Base-by-base conservation (phyloP, 2,797 vertebrate genomes). In the Mormyrus hasselquistii region DNA sequence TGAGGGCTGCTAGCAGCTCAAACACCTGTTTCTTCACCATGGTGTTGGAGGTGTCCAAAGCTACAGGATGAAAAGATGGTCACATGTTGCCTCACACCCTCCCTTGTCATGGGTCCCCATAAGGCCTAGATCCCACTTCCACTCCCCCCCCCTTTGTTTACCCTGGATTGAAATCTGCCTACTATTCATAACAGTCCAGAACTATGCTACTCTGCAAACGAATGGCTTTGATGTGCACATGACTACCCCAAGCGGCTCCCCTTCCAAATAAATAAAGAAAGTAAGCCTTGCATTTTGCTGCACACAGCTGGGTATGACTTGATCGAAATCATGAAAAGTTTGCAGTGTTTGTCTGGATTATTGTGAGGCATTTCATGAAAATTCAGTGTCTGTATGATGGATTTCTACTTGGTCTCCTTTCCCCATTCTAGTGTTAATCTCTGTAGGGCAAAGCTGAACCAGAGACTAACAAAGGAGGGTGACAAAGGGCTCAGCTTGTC, bases 1-100 rank as follows among this genome's bases (percentile, higher is more conserved):
- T 98, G 91, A 99, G 96, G 49, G 98, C 99, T 0, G 99, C 98
- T 50, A 99, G 94, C 49, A 99, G 96, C 92, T 99, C 99, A 94
- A 98, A 99, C 91, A 99, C 98, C 93, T 99, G 99, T 94, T 97
- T 99, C 95, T 99, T 99, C 91, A 99, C 99, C 98, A 99, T 99
- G 52, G 97, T 96, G 88, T 99, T 99, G 47, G 98, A 97, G 0
- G 99, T 99, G 93, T 99, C 98, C 94, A 99, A 93, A 38, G 98
- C 99, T 99, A 94, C 4, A 91, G 50, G 91, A 55, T 29, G 25
- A 29, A 89, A 90, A 12, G 53, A 73, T n/a, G 34, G 25, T 87
- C 86, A 87, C 14, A 59, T n/a, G 41, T 49, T 29, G 19, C 49
- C 22, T 50, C 19, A 2, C 73, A 8, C 19, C 16, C 19, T 19